Percentiles rank a stretch among this genome's conserved stretches.
Conservation (phyloP, 2,113 vertebrate genomes). For the Lophura nycthemera region DNA sequence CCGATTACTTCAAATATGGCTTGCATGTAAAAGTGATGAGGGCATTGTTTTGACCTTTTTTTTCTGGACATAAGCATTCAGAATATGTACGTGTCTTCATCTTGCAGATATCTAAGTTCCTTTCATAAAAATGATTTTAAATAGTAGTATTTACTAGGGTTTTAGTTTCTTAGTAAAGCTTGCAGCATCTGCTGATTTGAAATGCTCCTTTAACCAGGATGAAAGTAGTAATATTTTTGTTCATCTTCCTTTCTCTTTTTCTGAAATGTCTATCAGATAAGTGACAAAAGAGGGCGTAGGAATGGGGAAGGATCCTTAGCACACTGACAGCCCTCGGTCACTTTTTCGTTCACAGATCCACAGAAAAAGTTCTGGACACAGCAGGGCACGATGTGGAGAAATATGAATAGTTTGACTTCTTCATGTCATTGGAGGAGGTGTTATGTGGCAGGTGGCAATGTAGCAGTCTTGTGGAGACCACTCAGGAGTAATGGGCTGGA, state of each 20-base stretch:
- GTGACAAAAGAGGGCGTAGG: not conserved
- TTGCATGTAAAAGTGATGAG: not conserved
- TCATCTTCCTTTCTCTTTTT: not conserved
- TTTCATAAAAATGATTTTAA: not conserved
- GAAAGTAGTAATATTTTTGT: not conserved
- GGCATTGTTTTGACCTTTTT: not conserved
- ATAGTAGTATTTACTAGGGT: not conserved
- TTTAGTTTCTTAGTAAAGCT: not conserved
- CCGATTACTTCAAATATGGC: slow-evolving; percentile 46
- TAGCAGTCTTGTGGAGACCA: slow-evolving; percentile 39
- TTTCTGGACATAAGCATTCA: not conserved
- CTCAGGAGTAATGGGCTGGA: slow-evolving; percentile 62
- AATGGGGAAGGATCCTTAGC: not conserved
- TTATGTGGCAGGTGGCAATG: slow-evolving; percentile 57
- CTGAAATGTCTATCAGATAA: not conserved
- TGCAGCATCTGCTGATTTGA: not conserved
- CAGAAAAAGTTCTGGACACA: not conserved
- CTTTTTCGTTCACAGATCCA: not conserved
- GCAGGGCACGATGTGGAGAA: not conserved
- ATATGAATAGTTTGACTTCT: not conserved
- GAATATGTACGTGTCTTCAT: not conserved
- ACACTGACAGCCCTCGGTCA: rapidly evolving
- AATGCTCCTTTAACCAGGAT: not conserved
- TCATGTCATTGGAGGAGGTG: slow-evolving; percentile 10
- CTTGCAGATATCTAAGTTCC: not conserved